A percentile compares a stretch with the other conserved stretches of the same genome.
phyloP scores from a whole-genome alignment of 2,113 vertebrate genomes.

The Meriones unguiculatus region DNA sequence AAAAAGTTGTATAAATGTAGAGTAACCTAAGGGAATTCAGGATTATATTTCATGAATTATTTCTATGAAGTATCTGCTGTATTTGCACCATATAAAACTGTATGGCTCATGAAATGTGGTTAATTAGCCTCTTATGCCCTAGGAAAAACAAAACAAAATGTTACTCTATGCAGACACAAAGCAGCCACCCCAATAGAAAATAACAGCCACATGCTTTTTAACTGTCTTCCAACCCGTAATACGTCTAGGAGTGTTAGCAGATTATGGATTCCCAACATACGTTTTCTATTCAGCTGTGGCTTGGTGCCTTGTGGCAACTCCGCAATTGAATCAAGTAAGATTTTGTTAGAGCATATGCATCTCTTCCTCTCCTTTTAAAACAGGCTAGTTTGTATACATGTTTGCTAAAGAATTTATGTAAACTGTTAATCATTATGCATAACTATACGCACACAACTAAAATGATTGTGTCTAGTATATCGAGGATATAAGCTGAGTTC shows the following conservation, averaged over 20 bases:
- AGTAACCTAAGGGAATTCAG: background rate
- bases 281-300: constrained; percentile 65
- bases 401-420: constrained; percentile 26
- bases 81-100: constrained; percentile 39
- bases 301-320: constrained; percentile 53
- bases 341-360: constrained; percentile 60
- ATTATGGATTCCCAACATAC: constrained; percentile 13
- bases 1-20: constrained; percentile 13
- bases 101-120: constrained; percentile 44
- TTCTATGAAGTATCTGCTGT: constrained; percentile 46
- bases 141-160: constrained; percentile 57
- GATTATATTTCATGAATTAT: constrained; percentile 54
- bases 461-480: constrained; percentile 14
- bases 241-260: background rate
- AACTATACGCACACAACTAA: background rate
- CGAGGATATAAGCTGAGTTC: constrained; percentile 4
- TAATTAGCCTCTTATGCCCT: constrained; percentile 41
- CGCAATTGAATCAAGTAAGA: constrained; percentile 64
- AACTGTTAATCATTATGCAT: constrained; percentile 41
- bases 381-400: constrained; percentile 51
- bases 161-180: constrained; percentile 37
- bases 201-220: constrained; percentile 13
- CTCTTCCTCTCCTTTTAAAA: constrained; percentile 62
- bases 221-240: constrained; percentile 6
- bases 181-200: constrained; percentile 53